These are phyloP conservation scores for Tenebrio molitor DNA, from an alignment of 1,140 invertebrate genomes.

Conservation along the genomic window DNA sequence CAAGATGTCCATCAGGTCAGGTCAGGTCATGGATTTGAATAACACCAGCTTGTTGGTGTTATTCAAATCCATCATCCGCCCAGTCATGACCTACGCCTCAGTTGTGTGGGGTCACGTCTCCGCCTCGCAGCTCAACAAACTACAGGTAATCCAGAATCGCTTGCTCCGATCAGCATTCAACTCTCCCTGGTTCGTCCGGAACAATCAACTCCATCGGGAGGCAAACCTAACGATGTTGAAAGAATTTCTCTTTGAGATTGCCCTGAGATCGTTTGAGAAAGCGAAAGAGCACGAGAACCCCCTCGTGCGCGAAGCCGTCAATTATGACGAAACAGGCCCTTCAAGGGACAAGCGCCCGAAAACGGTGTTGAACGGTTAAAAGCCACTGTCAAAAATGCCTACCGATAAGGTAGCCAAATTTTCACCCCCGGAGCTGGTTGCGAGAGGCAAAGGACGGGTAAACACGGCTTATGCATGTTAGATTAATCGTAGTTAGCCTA, in stretches of 20 bases:
- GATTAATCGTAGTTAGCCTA: too few relatives aligned
- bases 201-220: conserved; percentile 38
- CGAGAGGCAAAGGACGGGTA: too few relatives aligned
- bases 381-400: too few relatives aligned
- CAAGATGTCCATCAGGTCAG: conserved; percentile 26
- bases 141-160: conserved; percentile 58
- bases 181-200: conserved; percentile 43
- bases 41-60: conserved; percentile 52
- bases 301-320: background rate
- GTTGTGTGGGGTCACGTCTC: conserved; percentile 48
- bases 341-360: background rate
- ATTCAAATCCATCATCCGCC: conserved; percentile 52
- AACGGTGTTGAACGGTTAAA: too few relatives aligned
- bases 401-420: too few relatives aligned
- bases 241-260: conserved; percentile 27
- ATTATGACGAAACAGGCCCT: background rate
- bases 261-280: background rate
- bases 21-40: too few relatives aligned
- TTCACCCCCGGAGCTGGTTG: too few relatives aligned
- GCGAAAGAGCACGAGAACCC: background rate
- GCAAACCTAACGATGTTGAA: conserved; percentile 20
- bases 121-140: conserved; percentile 40
- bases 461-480: too few relatives aligned
- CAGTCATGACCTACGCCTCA: conserved; percentile 48
- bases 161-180: conserved; percentile 48